phyloP scores from a whole-genome alignment of 2,113 vertebrate genomes.

The Ictidomys tridecemlineatus region DNA sequence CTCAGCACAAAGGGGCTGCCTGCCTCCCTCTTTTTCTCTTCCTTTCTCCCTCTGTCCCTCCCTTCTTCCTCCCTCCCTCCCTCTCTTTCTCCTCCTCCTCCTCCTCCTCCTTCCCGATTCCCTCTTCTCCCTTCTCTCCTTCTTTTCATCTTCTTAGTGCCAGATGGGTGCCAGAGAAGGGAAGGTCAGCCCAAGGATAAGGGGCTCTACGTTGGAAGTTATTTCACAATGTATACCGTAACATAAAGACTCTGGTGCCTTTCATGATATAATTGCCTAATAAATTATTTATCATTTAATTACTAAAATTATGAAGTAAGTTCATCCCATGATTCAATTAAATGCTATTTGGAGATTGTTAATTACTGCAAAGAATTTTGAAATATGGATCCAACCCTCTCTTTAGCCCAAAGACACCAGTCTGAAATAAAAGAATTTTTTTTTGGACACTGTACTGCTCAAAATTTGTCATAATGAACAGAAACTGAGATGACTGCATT shows the following conservation, averaged over 20 bases:
- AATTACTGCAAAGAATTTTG: neutral
- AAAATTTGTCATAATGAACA: neutral
- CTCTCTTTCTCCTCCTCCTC: too few species aligned
- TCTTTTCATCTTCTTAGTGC: neutral
- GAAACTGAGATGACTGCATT: neutral
- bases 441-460: neutral
- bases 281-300: neutral
- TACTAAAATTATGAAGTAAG: constrained; percentile 1
- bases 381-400: neutral
- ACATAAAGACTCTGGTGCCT: neutral
- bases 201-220: neutral
- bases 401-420: neutral
- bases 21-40: neutral
- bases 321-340: neutral
- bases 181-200: neutral
- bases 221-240: neutral
- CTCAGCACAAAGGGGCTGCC: neutral
- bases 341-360: constrained; percentile 17
- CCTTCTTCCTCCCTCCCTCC: too few species aligned
- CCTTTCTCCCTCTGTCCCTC: neutral
- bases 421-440: neutral
- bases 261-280: neutral
- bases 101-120: too few species aligned
- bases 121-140: neutral
- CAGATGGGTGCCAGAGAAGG: neutral